Base-by-base conservation (phyloP, 2,113 vertebrate species). In the Paraplagusia blochii region DNA sequence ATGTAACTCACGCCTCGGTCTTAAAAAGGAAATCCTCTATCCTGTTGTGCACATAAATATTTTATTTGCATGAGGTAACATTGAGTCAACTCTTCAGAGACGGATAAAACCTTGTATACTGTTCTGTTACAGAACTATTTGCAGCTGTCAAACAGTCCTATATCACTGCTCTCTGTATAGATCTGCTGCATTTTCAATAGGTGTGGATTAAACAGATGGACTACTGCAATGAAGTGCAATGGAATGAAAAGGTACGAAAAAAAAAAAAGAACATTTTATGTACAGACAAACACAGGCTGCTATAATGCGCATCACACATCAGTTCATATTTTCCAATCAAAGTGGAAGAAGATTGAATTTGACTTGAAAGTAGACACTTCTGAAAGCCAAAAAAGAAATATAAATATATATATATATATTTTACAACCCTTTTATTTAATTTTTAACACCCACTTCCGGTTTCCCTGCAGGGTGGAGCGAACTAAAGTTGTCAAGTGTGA, bases 401-500 rank as follows among this genome's bases (percentile, higher is more conserved):
- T 29, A 4, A 4, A 29, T 29, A 29, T 66, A 64, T 81, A n/a
- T n/a, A n/a, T n/a, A n/a, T n/a, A n/a, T n/a, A n/a, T 81, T 72
- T 63, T 51, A 74, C 22, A 29, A 29, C 6, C 22, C 22, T 29
- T 72, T 60, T 58, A 44, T 75, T 74, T 78, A 45, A 53, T 80
- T 36, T 65, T 66, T 58, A 54, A 51, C 58, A 63, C 66, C 36
- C 47, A 35, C 18, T 35, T 53, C 66, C 63, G 46, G 58, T 11
- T 62, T 66, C 64, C 72, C 73, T 62, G 47, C 14, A 46, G 58
- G 58, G 54, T 13, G 33, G 78, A 75, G 53, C 63, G 75, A 80
- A 83, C n/a, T n/a, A n/a, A n/a, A n/a, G 60, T 58, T 79, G 78
- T 75, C 65, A 66, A 65, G 65, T 74, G 40, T 68, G 61, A 83